Evolutionary conservation across 2,113 vertebrate genomes (phyloP), one percentile per base, ranked within the genome.

Genomic region (Rhombomys opimus): DNA sequence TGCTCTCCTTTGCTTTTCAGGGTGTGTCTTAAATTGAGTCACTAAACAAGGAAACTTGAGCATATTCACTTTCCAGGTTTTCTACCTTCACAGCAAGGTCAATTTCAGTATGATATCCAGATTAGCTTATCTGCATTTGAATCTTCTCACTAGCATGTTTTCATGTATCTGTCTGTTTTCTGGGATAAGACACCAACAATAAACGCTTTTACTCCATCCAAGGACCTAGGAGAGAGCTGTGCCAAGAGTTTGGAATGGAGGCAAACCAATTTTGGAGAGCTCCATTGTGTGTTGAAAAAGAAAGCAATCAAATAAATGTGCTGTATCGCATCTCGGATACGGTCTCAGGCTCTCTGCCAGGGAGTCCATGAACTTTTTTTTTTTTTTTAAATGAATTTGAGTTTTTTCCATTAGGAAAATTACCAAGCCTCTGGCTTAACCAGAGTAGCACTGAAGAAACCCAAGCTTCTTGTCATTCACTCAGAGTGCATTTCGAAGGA

Each of bases 361-460:
- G 92, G 90, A 97, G 95, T 89, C 50, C 94, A 61, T 93, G 81
- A 91, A 80, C 18, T 54, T 78, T 15, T 72, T 70, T 27, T 35
- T 95, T 93, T 92, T 98, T 96, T 94, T 98, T 96, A 57, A 20
- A 96, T 98, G 97, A 97, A 93, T 96, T 8, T 2, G 80, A 92
- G 87, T 97, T 97, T 88, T 97, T 96, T 96, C 94, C 87, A 92
- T 96, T 97, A 95, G 96, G 97, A 98, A 96, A 98, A 95, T 93
- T 97, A 96, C 7, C 32, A 27, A 92, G 80, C 77, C 96, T 97
- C 96, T 97, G 95, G 97, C 98, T 98, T 97, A 98, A 97, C 94
- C 91, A 97, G 82, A 88, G 89, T 89, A 97, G 96, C 95, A 87
- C 81, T 94, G 95, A 94, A 93, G 70, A 92, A 97, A 61, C 14